These are phyloP conservation scores for Ophthalmolycus amberensis DNA, from an alignment of 2,113 vertebrate species.

Conservation along the genomic window DNA sequence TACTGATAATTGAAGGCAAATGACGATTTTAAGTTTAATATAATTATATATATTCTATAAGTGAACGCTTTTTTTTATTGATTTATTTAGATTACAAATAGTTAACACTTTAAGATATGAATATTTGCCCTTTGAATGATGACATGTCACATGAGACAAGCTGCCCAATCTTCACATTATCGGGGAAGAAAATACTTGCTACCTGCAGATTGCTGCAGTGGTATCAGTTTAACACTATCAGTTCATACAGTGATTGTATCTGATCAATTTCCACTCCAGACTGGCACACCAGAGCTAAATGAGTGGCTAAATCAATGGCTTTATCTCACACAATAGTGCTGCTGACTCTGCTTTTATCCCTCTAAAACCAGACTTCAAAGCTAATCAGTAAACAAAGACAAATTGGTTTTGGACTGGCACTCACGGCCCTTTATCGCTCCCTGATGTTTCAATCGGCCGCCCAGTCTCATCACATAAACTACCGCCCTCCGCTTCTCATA, in stretches of 20 bases:
- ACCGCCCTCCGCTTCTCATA: slow-evolving; percentile 43
- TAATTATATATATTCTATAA: slow-evolving; percentile 21
- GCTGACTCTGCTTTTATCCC: slow-evolving; percentile 37
- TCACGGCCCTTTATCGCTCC: slow-evolving; percentile 39
- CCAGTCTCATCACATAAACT: slow-evolving; percentile 48
- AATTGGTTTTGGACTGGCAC: slow-evolving; percentile 11
- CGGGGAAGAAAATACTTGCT: slow-evolving; percentile 7
- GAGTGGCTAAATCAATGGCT: slow-evolving; percentile 27
- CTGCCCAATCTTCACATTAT: slow-evolving; percentile 60
- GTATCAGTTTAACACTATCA: slow-evolving; percentile 20
- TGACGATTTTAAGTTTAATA: slow-evolving; percentile 39
- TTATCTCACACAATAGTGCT: slow-evolving; percentile 2
- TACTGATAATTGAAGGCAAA: slow-evolving; percentile 22
- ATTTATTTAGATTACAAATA: slow-evolving; percentile 22
- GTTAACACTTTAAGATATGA: slow-evolving; percentile 1
- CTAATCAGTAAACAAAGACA: slow-evolving; percentile 19
- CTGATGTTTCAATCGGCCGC: slow-evolving; percentile 57
- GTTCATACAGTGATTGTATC: slow-evolving; percentile 13
- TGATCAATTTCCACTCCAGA: slow-evolving; percentile 38
- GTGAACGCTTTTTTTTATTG: slow-evolving; percentile 19
- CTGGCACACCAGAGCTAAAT: slow-evolving; percentile 7
- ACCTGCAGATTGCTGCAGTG: slow-evolving; percentile 26
- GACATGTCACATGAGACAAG: slow-evolving; percentile 30
- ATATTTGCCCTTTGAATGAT: not conserved
- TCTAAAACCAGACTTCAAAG: slow-evolving; percentile 44